Evolutionary conservation across 1,140 invertebrate species (phyloP), one percentile per base, ranked within the genome.

Genomic region (Cataglyphis hispanica): DNA sequence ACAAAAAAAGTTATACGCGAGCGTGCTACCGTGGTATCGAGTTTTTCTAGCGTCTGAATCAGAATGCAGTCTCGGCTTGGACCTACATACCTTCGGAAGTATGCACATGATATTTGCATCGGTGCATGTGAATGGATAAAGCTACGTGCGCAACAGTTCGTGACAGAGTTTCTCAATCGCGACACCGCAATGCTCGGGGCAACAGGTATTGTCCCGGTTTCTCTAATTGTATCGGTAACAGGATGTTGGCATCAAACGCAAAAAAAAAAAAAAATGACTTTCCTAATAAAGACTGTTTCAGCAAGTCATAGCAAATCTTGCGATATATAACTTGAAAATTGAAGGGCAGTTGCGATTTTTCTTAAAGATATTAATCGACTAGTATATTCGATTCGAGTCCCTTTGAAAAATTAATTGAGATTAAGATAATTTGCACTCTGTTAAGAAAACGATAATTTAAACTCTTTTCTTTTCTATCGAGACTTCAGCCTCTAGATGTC

Each of bases 1-100:
- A 90, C 83, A 77, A 87, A 87, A 77, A 76, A 87, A 87, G 80
- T 90, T 84, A 81, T 83, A 89, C 64, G 85, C 25, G 74, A 89
- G 81, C 70, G 85, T 89, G 89, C 70, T 81, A 89, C 53, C n/a
- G n/a, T n/a, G 69, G 58, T 83, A 89, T 90, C 85, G 89, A 87
- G 85, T 89, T 89, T 90, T 90, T 87, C 81, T 70, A 63, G 67
- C 63, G 58, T 56, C 40, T 80, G 86, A 67, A 90, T 90, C 85
- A 89, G 88, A 89, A 89, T 89, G 67, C 84, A 83, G 72, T 46
- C 84, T 69, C 43, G 56, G n/a, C 40, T 56, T 61, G 74, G 61
- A 84, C 50, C 69, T 87, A 80, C 75, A 61, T 84, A 60, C 70
- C 74, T 74, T 27, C 34, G 74, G 40, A 63, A 56, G 77, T 67